These are phyloP conservation scores for Mungos mungo DNA, from an alignment of 2,113 vertebrate species.

Conservation along the genomic window DNA sequence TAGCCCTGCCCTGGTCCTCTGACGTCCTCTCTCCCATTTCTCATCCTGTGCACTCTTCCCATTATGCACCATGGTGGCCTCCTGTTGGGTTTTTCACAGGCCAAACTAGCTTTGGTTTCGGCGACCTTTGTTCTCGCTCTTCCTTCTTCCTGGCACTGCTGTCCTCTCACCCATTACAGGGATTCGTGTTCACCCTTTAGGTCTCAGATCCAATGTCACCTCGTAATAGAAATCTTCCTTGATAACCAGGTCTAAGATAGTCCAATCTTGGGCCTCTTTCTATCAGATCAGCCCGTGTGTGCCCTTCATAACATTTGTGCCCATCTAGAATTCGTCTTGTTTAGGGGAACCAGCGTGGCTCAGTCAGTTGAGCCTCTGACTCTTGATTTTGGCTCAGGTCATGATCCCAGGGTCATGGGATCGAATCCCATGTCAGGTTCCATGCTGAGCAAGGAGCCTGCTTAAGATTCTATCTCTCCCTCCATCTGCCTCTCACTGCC, in stretches of 20 bases:
- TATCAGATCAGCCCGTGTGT: background rate
- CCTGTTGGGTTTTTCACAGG: too few species aligned
- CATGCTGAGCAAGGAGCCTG: too few species aligned
- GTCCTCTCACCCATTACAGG: background rate
- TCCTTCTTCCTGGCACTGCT: background rate
- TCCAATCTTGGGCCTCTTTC: background rate
- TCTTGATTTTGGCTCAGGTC: too few species aligned
- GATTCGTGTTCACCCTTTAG: background rate
- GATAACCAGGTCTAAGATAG: background rate
- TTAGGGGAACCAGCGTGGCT: background rate
- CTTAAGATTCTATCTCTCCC: too few species aligned
- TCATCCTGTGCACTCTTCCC: rapidly evolving
- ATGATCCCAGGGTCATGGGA: too few species aligned
- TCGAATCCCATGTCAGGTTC: too few species aligned
- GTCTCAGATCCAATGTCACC: background rate
- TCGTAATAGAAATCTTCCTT: background rate
- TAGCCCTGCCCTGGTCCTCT: background rate
- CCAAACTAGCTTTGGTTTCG: background rate
- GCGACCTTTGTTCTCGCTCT: background rate
- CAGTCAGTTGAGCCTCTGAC: too few species aligned
- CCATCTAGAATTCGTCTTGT: background rate
- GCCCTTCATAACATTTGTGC: background rate
- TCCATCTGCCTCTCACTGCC: too few species aligned
- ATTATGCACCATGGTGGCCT: rapidly evolving
- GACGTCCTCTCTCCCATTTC: background rate